Evolutionary conservation across 2,888 invertebrate genomes (phyloP), one percentile per base, ranked within the genome.

Genomic region (Drosophila yooni): DNA sequence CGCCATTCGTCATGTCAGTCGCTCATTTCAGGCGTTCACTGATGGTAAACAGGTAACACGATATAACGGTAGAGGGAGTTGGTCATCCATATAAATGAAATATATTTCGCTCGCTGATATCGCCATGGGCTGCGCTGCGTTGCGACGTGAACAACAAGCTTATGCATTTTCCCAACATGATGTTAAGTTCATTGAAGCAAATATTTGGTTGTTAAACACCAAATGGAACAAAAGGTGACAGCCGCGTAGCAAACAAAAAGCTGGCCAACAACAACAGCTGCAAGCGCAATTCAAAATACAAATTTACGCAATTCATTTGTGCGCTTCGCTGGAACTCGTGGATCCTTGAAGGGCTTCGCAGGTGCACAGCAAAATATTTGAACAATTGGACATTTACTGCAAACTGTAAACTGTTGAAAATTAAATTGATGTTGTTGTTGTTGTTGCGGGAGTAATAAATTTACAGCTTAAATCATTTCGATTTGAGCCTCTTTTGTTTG

Each of bases 71-170:
- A 74, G 70, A 79, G 73, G 79, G 79, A 81, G 76, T 73, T 72
- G 73, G 62, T 75, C 81, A 81, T 75, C 76, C 71, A 75, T 71
- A 81, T 71, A 86, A 81, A 83, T 83, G 79, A 77, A 86, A 86
- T 81, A 81, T 83, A 79, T 86, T 75, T 68, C 46, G 31, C 56
- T 62, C 51, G 60, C 60, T 69, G 43, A 64, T 62, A 25, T 52
- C 29, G 38, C 50, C 38, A 51, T 48, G 29, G 38, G n/a, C 18
- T 40, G 25, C 34, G 53, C 48, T 46, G 40, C 34, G 21, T 46
- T 46, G 46, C 15, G 46, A 4, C 25, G 25, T 25, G 40, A 29
- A 50, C 36, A 38, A 59, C 36, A 38, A 46, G 58, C 54, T 64
- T 51, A 63, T 72, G 76, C 61, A 68, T 72, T 62, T 66, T n/a